phyloP scores from a whole-genome alignment of 2,888 invertebrate species.

The Andrena flavipes region DNA sequence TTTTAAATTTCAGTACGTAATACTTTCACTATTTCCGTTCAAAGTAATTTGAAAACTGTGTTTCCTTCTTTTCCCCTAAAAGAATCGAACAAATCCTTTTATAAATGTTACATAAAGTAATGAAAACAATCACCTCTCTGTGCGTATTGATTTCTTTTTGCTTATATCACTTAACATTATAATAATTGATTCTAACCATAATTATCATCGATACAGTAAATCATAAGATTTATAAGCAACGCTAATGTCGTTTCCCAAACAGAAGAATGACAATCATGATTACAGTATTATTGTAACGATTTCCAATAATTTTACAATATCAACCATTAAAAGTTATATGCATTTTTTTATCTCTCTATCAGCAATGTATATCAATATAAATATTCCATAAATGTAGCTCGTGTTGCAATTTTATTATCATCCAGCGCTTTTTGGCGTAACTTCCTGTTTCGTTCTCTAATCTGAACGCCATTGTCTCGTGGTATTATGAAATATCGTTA shows the following conservation, averaged over 20 bases:
- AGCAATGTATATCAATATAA: conserved; percentile 67
- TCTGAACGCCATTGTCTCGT: conserved; percentile 50
- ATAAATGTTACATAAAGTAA: conserved; percentile 6
- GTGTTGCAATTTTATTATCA: conserved; percentile 54
- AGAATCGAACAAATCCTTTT: background rate
- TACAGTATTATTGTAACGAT: conserved; percentile 58
- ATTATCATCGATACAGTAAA: conserved; percentile 37
- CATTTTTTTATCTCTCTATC: conserved; percentile 58
- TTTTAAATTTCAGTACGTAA: conserved; percentile 50
- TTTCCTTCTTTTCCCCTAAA: conserved; percentile 16
- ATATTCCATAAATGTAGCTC: conserved; percentile 58
- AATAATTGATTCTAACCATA: conserved; percentile 31
- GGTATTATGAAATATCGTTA: conserved; percentile 46
- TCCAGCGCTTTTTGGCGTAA: conserved; percentile 66
- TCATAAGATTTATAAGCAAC: conserved; percentile 41
- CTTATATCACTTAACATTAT: conserved; percentile 5
- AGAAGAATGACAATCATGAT: conserved; percentile 48
- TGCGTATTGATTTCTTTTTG: conserved; percentile 43
- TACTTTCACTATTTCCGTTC: conserved; percentile 33
- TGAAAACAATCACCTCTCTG: conserved; percentile 33
- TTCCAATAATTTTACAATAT: conserved; percentile 57
- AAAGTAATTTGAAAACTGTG: conserved; percentile 26
- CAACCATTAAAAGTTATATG: conserved; percentile 65
- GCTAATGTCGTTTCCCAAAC: conserved; percentile 35
- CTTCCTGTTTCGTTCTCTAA: conserved; percentile 60